Evolutionary conservation across 2,113 vertebrate genomes (phyloP).

Genomic region (Nesoenas mayeri): DNA sequence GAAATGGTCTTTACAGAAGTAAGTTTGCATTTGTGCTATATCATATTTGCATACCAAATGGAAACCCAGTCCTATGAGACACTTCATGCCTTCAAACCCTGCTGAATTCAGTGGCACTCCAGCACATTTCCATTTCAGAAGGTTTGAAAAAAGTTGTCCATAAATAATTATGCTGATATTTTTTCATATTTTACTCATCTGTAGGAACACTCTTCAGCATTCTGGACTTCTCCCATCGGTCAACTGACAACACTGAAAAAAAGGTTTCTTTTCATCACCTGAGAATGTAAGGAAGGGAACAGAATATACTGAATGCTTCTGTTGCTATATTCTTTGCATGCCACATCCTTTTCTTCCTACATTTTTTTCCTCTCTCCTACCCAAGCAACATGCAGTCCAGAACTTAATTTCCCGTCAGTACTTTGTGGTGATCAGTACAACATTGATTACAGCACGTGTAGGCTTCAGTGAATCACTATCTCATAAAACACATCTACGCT

Average conservation of each 20-base stretch:
- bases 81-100: background rate
- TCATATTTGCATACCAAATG: background rate
- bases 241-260: background rate
- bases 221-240: background rate
- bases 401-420: background rate
- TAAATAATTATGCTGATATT: background rate
- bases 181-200: background rate
- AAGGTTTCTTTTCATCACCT: background rate
- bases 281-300: background rate
- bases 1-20: background rate
- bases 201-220: background rate
- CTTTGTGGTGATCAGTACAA: background rate
- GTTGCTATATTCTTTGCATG: background rate
- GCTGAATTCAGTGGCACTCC: background rate
- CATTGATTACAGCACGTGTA: background rate
- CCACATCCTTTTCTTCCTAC: background rate
- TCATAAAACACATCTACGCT: background rate
- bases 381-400: background rate
- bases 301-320: background rate
- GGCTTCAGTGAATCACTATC: background rate
- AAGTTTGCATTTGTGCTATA: background rate
- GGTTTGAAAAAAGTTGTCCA: background rate
- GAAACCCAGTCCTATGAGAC: background rate
- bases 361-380: background rate
- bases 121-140: background rate